Evolutionary conservation across 2,797 vertebrate genomes (phyloP), one percentile per base, ranked within the genome.

Genomic region (Enteromius afrohamiltoni): DNA sequence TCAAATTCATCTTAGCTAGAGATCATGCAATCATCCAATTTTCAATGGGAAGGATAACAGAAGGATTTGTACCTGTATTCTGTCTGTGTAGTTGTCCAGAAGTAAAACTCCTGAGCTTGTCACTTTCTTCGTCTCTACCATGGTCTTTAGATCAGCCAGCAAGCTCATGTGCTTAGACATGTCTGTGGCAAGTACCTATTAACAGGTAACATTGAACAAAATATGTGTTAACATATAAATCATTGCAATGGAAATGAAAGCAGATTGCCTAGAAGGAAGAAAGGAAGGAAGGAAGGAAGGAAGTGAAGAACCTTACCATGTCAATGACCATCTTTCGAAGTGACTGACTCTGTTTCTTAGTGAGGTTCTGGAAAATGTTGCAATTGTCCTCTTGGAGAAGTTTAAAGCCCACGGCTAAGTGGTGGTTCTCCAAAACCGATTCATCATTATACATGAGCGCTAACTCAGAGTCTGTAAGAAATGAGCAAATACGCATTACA

Each of bases 91-190:
- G 90, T 99, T 99, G 92, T 99, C 98, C 85, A 99, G 92, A 74
- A 99, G 96, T 60, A 99, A 95, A 49, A 99, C 98, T n/a, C 98
- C 98, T 0, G 98, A 99, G 78, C 98, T 99, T 1, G 98, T 99
- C 87, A 99, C 98, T 90, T 99, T 99, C 94, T 99, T 99, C 0
- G 98, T 99, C 91, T 99, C 98, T 83, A 99, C 98, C 98, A 99
- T 99, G 0, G 98, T 99, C 95, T 99, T 99, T 90, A 99, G 94
- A 90, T 99, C 98, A 17, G 98, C 98, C 86, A 99, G 88, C 75
- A 99, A 94, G 78, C 96, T 98, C 98, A 99, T 99, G 83, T 99
- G 98, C 93, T 99, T 99, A 86, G 98, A 98, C 98, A 99, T 99
- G 91, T 99, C 98, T 0, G 98, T 99, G 31, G 98, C 98, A 90